These are phyloP conservation scores for Pipra filicauda DNA, from an alignment of 2,113 vertebrate genomes.

Conservation along the genomic window DNA sequence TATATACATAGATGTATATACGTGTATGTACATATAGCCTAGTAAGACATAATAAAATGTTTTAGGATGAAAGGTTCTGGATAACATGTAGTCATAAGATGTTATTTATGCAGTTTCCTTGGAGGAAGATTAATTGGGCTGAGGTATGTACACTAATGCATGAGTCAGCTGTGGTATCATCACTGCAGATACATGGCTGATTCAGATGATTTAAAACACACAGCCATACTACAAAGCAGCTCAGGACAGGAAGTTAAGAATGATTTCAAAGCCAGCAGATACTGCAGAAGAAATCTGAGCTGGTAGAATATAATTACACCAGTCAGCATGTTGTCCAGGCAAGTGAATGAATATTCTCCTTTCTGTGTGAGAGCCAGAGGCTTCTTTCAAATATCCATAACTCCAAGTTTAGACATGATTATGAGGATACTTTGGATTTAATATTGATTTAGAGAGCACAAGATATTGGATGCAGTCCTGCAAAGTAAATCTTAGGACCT, in stretches of 20 bases:
- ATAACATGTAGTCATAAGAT: background rate
- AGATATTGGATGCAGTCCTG: background rate
- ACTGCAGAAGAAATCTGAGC: slow-evolving; percentile 17
- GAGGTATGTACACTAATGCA: background rate
- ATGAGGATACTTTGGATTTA: slow-evolving; percentile 27
- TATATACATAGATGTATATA: background rate
- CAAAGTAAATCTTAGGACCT: background rate
- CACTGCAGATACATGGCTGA: background rate
- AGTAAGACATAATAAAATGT: background rate
- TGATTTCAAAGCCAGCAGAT: slow-evolving; percentile 19
- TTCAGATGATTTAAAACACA: slow-evolving; percentile 7
- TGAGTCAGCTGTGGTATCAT: background rate
- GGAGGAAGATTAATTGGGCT: background rate
- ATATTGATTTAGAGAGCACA: slow-evolving; percentile 19
- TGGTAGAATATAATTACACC: slow-evolving; percentile 15
- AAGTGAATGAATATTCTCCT: slow-evolving; percentile 22
- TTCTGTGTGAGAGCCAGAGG: background rate
- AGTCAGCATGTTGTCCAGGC: slow-evolving; percentile 5
- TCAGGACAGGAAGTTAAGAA: slow-evolving; percentile 4
- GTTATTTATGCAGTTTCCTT: background rate
- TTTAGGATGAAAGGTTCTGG: background rate
- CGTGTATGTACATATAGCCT: background rate
- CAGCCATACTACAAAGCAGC: background rate
- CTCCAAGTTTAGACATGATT: slow-evolving; percentile 1
- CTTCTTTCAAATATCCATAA: slow-evolving; percentile 37